These are phyloP conservation scores for Mylabris sibirica DNA, from an alignment of 2,888 invertebrate species.

Conservation along the genomic window DNA sequence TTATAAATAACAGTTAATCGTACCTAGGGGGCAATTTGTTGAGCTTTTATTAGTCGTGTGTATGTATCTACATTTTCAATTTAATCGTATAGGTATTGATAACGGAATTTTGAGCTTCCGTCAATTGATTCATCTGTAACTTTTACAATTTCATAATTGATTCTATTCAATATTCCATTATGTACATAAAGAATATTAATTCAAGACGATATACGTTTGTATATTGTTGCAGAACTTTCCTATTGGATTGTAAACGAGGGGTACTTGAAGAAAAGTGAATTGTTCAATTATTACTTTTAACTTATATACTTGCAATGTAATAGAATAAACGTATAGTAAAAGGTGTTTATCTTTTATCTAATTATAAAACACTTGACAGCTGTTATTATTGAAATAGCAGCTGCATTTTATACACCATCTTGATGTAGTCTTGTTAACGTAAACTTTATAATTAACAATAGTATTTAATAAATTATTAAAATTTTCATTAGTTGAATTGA, in stretches of 20 bases:
- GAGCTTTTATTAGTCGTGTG: conserved; percentile 5
- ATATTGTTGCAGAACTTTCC: conserved; percentile 20
- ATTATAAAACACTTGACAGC: conserved; percentile 13
- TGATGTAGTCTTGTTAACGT: conserved; percentile 4
- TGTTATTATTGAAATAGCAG: conserved; percentile 12
- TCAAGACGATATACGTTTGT: not conserved
- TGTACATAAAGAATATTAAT: not conserved
- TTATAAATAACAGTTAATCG: conserved; percentile 21
- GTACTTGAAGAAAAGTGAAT: conserved; percentile 11
- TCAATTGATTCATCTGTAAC: conserved; percentile 24
- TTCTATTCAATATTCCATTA: not conserved
- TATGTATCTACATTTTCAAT: not conserved
- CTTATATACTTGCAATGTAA: conserved; percentile 7
- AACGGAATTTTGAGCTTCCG: conserved; percentile 30
- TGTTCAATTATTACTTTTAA: conserved; percentile 7
- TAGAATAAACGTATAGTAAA: conserved; percentile 9
- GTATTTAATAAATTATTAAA: not conserved
- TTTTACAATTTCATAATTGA: conserved; percentile 19
- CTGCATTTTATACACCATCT: conserved; percentile 3
- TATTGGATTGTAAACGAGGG: conserved; percentile 15
- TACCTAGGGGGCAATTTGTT: conserved; percentile 7
- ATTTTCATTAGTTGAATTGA: not conserved
- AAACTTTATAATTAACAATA: conserved; percentile 12
- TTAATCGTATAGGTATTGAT: conserved; percentile 14
- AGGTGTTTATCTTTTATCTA: conserved; percentile 14